phyloP scores from a whole-genome alignment of 1,140 invertebrate genomes.

The Cryptotermes secundus region DNA sequence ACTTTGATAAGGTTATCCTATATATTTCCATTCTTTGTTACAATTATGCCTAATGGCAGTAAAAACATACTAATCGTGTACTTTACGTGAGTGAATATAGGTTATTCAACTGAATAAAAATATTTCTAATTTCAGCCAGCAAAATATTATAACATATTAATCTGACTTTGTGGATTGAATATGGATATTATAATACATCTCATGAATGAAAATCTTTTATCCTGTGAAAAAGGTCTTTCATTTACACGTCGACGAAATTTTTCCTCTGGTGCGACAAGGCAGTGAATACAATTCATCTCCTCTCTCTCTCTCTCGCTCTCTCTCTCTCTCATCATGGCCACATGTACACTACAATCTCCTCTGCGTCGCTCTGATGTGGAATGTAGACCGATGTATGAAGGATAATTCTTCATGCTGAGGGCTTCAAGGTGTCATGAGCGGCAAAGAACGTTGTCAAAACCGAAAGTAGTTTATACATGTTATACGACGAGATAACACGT shows the following conservation, averaged over 20 bases:
- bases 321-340: neutral
- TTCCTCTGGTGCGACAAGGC: neutral
- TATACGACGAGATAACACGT: neutral
- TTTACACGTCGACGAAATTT: neutral
- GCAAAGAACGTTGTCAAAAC: neutral
- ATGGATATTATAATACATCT: neutral
- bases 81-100: no score
- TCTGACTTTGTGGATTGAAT: neutral
- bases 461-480: neutral
- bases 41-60: no score
- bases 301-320: no score
- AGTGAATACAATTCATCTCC: conserved; percentile 10
- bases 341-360: neutral
- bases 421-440: neutral
- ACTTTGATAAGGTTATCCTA: no score
- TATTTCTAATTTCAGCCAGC: no score
- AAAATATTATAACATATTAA: no score
- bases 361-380: neutral
- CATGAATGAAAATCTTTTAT: neutral
- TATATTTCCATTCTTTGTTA: no score
- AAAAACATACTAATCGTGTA: no score
- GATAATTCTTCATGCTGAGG: neutral
- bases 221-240: neutral
- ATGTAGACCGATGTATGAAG: neutral
- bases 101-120: no score